Percentiles rank a stretch among this genome's conserved stretches.
These are phyloP conservation scores for Drosophila paracracens DNA, from an alignment of 2,888 invertebrate genomes.

Conservation along the genomic window DNA sequence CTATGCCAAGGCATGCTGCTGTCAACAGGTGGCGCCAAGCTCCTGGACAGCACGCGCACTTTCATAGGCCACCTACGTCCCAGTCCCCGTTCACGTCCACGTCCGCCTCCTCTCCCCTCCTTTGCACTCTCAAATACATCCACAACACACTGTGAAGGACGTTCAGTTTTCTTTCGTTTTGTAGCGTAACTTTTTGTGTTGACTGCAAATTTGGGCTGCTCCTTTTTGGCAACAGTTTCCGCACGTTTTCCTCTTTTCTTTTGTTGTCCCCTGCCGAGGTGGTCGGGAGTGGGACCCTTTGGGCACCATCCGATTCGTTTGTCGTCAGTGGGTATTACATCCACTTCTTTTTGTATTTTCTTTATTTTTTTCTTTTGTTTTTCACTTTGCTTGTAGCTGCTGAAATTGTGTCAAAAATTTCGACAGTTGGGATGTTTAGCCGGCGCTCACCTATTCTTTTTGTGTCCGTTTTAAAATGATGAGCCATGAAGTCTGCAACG, in stretches of 20 bases:
- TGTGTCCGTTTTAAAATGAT: background rate
- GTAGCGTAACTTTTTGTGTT: conserved; percentile 62
- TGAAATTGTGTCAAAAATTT: conserved; percentile 24
- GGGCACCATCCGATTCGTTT: conserved; percentile 12
- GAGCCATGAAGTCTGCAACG: conserved; percentile 2
- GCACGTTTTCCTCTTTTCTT: conserved; percentile 45
- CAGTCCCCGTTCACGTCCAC: background rate
- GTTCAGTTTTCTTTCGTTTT: conserved; percentile 71
- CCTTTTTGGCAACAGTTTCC: conserved; percentile 48
- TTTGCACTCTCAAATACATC: background rate
- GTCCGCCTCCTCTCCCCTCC: background rate
- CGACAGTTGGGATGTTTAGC: conserved; percentile 21
- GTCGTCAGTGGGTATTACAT: conserved; percentile 15
- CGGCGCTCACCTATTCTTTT: background rate
- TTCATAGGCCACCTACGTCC: conserved; percentile 39
- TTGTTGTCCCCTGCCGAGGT: conserved; percentile 20
- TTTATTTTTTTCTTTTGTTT: conserved; percentile 4
- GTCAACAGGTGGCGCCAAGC: conserved; percentile 70
- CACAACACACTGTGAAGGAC: conserved; percentile 62
- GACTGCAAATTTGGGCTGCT: conserved; percentile 61
- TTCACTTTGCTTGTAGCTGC: conserved; percentile 21
- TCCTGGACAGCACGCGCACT: conserved; percentile 60
- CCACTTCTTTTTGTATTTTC: background rate
- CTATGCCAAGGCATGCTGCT: conserved; percentile 9
- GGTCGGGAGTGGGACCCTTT: background rate